phyloP scores from a whole-genome alignment of 2,113 vertebrate genomes.

The Promerops cafer region DNA sequence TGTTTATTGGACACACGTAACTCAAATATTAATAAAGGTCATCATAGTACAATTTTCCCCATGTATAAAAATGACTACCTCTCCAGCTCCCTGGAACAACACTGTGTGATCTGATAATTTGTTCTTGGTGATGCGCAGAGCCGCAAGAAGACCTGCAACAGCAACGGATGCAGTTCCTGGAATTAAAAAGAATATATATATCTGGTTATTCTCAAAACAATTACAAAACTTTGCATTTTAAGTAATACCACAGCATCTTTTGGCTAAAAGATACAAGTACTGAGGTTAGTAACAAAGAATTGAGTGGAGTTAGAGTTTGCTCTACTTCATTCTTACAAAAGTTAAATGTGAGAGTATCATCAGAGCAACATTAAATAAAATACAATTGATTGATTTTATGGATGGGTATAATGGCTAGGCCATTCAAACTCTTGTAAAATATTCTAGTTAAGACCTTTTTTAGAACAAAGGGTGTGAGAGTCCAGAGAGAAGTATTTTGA shows the following conservation, averaged over 20 bases:
- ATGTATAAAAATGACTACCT: conserved; percentile 69
- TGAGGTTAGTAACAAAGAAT: not conserved
- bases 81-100: conserved; percentile 95
- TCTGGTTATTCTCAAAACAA: not conserved
- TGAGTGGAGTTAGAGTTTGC: not conserved
- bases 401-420: not conserved
- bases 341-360: not conserved
- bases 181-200: not conserved
- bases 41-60: not conserved
- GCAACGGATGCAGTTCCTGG: conserved; percentile 94
- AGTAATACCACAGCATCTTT: not conserved
- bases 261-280: not conserved
- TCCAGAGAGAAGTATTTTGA: not conserved
- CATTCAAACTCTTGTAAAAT: not conserved
- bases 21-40: not conserved
- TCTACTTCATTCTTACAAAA: not conserved
- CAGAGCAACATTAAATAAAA: not conserved
- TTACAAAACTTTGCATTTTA: not conserved
- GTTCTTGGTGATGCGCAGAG: conserved; percentile 89
- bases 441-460: not conserved
- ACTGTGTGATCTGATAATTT: conserved; percentile 89
- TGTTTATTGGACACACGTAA: not conserved
- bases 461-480: not conserved
- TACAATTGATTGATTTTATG: not conserved
- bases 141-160: conserved; percentile 90